These are phyloP conservation scores for Nothocercus julius DNA, from an alignment of 2,113 vertebrate genomes.

Conservation along the genomic window DNA sequence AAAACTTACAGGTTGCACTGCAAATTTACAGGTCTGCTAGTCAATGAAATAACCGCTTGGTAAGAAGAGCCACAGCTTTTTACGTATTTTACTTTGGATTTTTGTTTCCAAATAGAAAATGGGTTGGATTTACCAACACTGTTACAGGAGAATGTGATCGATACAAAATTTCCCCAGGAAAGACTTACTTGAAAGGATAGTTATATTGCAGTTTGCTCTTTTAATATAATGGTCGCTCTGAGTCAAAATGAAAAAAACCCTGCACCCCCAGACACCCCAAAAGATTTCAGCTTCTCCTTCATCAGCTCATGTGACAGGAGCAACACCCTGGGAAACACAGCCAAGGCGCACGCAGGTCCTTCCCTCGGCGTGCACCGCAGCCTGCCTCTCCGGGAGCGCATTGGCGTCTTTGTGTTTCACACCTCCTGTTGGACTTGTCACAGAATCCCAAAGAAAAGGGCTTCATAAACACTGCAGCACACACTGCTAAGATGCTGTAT, in stretches of 20 bases:
- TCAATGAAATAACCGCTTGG: background rate
- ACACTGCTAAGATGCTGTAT: background rate
- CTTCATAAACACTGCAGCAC: rapidly evolving
- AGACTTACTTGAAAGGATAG: background rate
- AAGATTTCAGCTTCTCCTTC: background rate
- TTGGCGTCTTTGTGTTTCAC: background rate
- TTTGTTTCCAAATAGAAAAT: background rate
- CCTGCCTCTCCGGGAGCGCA: background rate
- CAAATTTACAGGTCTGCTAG: background rate
- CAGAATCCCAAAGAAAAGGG: background rate
- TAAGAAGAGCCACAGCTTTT: background rate
- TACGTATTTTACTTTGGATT: background rate
- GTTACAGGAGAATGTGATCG: background rate
- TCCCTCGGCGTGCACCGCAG: background rate
- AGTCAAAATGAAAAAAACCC: background rate
- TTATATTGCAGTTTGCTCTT: background rate
- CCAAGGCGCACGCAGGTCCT: background rate
- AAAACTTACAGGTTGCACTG: background rate
- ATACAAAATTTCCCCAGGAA: background rate
- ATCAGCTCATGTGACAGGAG: background rate
- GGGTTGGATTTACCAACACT: background rate
- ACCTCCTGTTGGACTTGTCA: background rate
- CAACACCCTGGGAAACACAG: background rate
- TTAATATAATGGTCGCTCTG: background rate
- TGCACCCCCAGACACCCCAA: background rate